These are phyloP conservation scores for Ceratina australensis DNA, from an alignment of 1,140 invertebrate species.

Conservation along the genomic window DNA sequence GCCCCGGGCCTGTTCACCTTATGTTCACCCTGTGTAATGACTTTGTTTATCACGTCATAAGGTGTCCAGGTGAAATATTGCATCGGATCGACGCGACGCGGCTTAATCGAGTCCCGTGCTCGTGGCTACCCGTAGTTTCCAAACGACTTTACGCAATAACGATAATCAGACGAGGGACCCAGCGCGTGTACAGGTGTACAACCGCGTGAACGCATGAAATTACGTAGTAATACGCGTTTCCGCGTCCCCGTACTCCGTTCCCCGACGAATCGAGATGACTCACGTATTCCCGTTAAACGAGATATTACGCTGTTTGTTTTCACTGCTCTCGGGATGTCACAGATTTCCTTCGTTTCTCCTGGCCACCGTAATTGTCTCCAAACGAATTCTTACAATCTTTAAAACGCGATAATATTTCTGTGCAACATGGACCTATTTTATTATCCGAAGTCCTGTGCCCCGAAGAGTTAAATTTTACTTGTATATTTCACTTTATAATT, in stretches of 20 bases:
- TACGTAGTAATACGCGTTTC: conserved; percentile 56
- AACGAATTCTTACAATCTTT: too few species aligned
- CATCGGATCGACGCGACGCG: conserved; percentile 54
- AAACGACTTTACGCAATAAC: conserved; percentile 67
- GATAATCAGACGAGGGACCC: conserved; percentile 40
- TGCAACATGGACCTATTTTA: too few species aligned
- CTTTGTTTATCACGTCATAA: conserved; percentile 77
- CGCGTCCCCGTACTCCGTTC: conserved; percentile 49
- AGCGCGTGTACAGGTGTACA: conserved; percentile 21
- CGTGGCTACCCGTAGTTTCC: conserved; percentile 33
- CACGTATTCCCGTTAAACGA: conserved; percentile 63
- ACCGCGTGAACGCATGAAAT: conserved; percentile 40
- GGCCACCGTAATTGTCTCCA: too few species aligned
- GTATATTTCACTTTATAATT: too few species aligned
- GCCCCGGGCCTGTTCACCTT: conserved; percentile 50
- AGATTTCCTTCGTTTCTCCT: neutral
- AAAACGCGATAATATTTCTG: too few species aligned
- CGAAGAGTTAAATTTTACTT: too few species aligned
- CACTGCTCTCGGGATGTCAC: conserved; percentile 16
- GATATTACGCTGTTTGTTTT: conserved; percentile 48
- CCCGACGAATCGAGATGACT: conserved; percentile 63
- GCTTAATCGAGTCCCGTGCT: conserved; percentile 47
- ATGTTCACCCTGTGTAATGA: conserved; percentile 73
- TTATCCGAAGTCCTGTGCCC: too few species aligned
- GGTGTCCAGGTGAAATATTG: conserved; percentile 72